Base-by-base conservation (phyloP, 1,140 invertebrate species). In the Panagrolaimus sp. region DNA sequence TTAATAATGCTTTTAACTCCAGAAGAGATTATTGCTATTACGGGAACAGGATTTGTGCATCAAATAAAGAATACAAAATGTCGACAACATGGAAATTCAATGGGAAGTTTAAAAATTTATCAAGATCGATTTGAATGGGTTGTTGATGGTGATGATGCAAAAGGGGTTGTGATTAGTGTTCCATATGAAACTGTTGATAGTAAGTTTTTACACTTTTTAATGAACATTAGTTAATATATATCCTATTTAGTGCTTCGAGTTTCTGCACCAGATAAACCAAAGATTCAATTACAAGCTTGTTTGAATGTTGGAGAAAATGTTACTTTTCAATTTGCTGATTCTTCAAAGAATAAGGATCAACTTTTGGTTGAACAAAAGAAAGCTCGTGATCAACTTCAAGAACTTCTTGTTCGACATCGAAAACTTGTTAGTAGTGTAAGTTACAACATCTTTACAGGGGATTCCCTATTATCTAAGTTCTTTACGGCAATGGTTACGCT, bases 221-320 rank as follows among this genome's bases (percentile, higher is more conserved):
- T 0, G 32, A 17, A 10, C 21, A 68, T 69, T 17, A 71, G 10
- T 24, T 24, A 58, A 58, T 58, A 66, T 47, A 47, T 43, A 15
- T 65, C 28, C 17, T 17, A 48, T 80, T 65, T 52, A 96, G 93
- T 90, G 70, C 96, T 98, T 88, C 96, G 97, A 86, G 97, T 99
- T 78, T 98, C 94, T 63, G 93, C 96, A 0, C 94, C 94, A 81
- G 93, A 92, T 10, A 98, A 98, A 86, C 89, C 93, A 26, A 98
- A 98, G 87, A 91, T 98, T 66, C 96, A 99, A 84, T 86, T 99
- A n/a, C 96, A 99, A 88, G 88, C 98, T 12, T 92, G 97, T 44
- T 85, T 98, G 71, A 91, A 96, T 81, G 92, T 94, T 87, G 79
- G 79, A 12, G 89, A 90, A 52, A 92, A 92, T 21, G 94, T 92